A percentile compares a stretch with the other conserved stretches of the same genome.
phyloP scores from a whole-genome alignment of 1,140 invertebrate species.

The Megalopta genalis region DNA sequence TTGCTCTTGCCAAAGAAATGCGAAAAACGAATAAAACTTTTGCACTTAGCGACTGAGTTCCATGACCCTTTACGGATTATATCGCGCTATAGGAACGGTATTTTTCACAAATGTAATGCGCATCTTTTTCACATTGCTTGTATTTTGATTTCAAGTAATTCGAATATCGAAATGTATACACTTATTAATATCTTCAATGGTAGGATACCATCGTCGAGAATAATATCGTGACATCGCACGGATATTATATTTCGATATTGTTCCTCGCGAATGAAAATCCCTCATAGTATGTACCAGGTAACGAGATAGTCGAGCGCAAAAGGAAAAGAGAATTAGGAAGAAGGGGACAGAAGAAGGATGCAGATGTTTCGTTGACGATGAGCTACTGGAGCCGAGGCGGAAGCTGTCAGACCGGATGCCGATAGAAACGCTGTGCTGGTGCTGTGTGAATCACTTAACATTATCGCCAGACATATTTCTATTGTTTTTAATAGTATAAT shows the following conservation, averaged over 20 bases:
- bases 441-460: neutral
- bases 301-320: conserved; percentile 42
- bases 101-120: too few relatives aligned
- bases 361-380: conserved; percentile 48
- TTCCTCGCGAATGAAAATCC: conserved; percentile 29
- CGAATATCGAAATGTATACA: too few relatives aligned
- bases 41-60: too few relatives aligned
- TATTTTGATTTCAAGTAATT: too few relatives aligned
- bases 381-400: conserved; percentile 54
- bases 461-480: too few relatives aligned
- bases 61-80: too few relatives aligned
- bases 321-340: conserved; percentile 18
- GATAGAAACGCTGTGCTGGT: conserved; percentile 44
- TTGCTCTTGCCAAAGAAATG: too few relatives aligned
- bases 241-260: conserved; percentile 33
- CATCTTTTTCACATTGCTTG: too few relatives aligned
- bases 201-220: neutral
- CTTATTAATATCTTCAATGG: too few relatives aligned
- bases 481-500: too few relatives aligned
- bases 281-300: conserved; percentile 33
- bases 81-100: too few relatives aligned
- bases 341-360: conserved; percentile 33
- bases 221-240: conserved; percentile 26
- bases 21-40: too few relatives aligned
- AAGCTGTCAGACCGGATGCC: conserved; percentile 56